Evolutionary conservation across 2,797 vertebrate genomes (phyloP).

Genomic region (Ambastaia sidthimunki): DNA sequence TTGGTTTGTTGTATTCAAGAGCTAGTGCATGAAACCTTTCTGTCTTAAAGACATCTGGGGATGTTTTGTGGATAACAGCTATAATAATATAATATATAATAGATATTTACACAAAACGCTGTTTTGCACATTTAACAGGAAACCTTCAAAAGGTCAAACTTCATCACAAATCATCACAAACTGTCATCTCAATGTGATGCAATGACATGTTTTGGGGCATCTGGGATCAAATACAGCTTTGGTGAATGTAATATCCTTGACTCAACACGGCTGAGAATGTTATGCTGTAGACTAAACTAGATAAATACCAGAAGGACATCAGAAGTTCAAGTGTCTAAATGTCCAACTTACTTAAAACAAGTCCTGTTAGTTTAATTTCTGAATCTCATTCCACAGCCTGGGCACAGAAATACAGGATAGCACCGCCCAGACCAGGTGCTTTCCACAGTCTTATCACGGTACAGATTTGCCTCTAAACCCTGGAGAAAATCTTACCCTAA

Average conservation of each 20-base stretch:
- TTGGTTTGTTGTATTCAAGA: background rate
- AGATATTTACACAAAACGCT: conserved; percentile 31
- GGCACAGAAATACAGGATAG: conserved; percentile 75
- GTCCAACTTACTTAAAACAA: background rate
- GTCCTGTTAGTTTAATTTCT: background rate
- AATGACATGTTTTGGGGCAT: conserved; percentile 44
- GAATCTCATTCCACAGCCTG: background rate
- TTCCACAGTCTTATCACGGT: conserved; percentile 76
- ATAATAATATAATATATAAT: background rate
- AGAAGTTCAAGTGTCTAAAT: background rate
- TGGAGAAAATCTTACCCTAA: background rate
- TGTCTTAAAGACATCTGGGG: background rate
- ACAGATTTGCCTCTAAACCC: conserved; percentile 76
- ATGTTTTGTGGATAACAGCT: conserved; percentile 24
- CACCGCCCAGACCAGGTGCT: conserved; percentile 38
- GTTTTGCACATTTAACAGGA: conserved; percentile 33
- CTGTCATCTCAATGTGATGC: conserved; percentile 18
- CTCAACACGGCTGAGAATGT: conserved; percentile 5
- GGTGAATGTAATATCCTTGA: background rate
- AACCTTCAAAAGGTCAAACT: conserved; percentile 36
- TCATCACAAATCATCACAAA: background rate
- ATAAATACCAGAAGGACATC: background rate
- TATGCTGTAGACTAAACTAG: conserved; percentile 22
- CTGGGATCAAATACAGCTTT: conserved; percentile 28
- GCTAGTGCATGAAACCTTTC: conserved; percentile 21